Base-by-base conservation (phyloP, 2,113 vertebrate species). In the Pyrgilauda ruficollis region DNA sequence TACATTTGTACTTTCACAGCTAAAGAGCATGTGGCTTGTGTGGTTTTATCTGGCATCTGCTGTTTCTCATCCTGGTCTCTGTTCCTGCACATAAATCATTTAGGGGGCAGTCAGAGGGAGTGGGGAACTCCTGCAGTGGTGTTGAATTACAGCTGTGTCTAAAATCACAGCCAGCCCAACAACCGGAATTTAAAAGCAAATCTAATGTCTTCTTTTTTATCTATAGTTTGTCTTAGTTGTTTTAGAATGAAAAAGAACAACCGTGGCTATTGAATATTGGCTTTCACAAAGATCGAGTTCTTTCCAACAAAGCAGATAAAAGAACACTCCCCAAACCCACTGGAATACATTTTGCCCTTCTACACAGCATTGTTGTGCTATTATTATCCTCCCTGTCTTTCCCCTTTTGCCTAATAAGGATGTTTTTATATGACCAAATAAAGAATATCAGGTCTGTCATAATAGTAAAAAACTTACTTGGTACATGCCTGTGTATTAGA, bases 121-220 rank as follows among this genome's bases (percentile, higher is more conserved):
- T 47, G 70, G 50, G 68, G 44, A 80, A 33, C 78, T 83, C 68
- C 73, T 79, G 55, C 87, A 91, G 59, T 46, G 75, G 11, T 90
- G 50, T 13, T 70, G 75, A 83, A 30, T 93, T 87, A 62, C 59
- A 83, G 61, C 53, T 86, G 55, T 21, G 5, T 84, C 75, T 80
- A 67, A 83, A 90, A 83, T 80, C 87, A 68, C 68, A 83, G 35
- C 55, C 47, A n/a, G 69, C 68, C 35, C 75, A 88, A 59, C 87
- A 94, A 59, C 61, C 87, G 82, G 82, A 93, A 83, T 83, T 82
- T 79, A 66, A 85, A 87, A 91, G 28, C 41, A 70, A 69, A 53
- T 93, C 53, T 83, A 63, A 86, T 90, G 61, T 75, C 49, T 91
- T 90, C n/a, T 23, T 27, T 85, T 96, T 95, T 77, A 55, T 90